Conservation (phyloP, 30 jellyfish, hydroid and myxozoan species). For the Turritopsis rubra region DNA sequence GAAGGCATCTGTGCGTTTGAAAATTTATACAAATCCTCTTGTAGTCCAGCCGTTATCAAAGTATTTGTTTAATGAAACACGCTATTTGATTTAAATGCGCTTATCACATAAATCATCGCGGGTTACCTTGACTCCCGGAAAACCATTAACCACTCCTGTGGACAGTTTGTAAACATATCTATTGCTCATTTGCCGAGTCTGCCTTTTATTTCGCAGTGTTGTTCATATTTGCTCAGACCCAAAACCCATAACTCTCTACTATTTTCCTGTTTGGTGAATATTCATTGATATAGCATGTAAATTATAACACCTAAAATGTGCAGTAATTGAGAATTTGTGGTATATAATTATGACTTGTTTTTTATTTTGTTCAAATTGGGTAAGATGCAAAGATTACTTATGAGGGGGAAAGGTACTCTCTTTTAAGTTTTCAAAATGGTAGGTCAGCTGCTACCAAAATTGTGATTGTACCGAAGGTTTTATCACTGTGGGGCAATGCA, state of each 20-base stretch:
- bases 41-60: too few species aligned
- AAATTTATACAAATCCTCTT: too few species aligned
- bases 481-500: background rate
- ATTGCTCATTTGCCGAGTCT: slow-evolving; percentile 16
- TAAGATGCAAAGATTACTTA: background rate
- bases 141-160: slow-evolving; percentile 9
- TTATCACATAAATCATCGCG: background rate
- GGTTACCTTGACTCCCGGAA: slow-evolving; percentile 1
- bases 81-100: background rate
- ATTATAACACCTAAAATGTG: background rate
- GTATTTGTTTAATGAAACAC: background rate
- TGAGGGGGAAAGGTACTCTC: background rate
- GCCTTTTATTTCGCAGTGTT: background rate
- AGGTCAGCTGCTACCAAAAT: background rate
- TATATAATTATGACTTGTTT: background rate
- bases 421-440: background rate
- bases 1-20: too few species aligned
- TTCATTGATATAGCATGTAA: background rate
- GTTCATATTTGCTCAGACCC: background rate
- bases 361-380: background rate
- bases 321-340: background rate
- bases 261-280: background rate
- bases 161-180: background rate
- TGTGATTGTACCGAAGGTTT: background rate
- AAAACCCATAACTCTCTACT: background rate